These are phyloP conservation scores for Monoplex corrugatus DNA, from an alignment of 2,888 invertebrate species.

Conservation along the genomic window DNA sequence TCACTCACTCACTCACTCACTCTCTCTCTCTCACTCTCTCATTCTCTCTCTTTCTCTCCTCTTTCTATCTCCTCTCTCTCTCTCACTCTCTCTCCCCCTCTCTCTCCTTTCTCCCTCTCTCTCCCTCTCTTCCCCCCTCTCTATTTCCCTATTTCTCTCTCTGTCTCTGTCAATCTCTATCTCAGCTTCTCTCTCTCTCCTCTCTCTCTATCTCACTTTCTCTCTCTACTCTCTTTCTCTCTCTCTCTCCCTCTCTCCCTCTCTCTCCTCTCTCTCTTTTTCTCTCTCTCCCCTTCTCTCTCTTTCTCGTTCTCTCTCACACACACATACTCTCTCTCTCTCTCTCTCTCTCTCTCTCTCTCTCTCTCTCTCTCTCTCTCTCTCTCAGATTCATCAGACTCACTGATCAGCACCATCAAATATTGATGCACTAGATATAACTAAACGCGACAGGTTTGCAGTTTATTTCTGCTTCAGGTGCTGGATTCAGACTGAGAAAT, in stretches of 20 bases:
- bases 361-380: conserved; percentile 3
- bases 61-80: not conserved
- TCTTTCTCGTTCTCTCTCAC: not conserved
- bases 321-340: not conserved
- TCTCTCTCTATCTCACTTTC: not conserved
- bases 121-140: too few relatives aligned
- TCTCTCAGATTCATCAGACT: not conserved
- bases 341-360: not conserved
- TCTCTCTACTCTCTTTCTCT: not conserved
- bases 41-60: not conserved
- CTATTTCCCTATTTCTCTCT: not conserved
- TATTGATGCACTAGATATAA: too few relatives aligned
- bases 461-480: too few relatives aligned
- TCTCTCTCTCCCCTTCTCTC: not conserved
- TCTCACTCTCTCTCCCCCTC: not conserved
- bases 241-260: not conserved
- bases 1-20: not conserved
- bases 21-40: not conserved
- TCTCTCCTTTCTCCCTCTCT: not conserved
- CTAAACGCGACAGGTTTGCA: too few relatives aligned
- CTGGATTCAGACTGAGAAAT: too few relatives aligned
- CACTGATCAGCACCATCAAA: too few relatives aligned
- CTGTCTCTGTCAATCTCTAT: not conserved
- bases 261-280: not conserved
- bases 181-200: not conserved